Conservation (phyloP, 2,888 invertebrate genomes). For the Anoplius nigerrimus region DNA sequence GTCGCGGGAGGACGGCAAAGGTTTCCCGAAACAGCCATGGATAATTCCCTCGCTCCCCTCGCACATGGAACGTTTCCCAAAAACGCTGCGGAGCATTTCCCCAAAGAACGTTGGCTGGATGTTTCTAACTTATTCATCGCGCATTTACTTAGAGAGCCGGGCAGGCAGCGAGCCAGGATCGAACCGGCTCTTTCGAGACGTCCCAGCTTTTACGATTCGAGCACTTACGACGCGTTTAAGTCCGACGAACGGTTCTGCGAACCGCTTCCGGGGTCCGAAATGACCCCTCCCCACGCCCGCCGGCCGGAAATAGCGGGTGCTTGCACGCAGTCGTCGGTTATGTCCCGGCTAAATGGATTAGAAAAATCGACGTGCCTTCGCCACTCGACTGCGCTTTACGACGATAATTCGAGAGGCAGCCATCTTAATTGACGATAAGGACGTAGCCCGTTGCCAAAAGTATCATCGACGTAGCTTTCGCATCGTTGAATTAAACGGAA, state of each 20-base stretch:
- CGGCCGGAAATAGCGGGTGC: background rate
- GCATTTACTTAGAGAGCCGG: constrained; percentile 61
- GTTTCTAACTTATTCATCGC: constrained; percentile 67
- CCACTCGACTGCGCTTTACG: constrained; percentile 43
- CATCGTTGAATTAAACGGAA: too few species aligned
- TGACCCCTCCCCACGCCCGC: background rate
- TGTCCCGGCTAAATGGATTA: constrained; percentile 48
- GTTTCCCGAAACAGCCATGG: too few species aligned
- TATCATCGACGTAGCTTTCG: too few species aligned
- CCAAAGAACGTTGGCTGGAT: constrained; percentile 31
- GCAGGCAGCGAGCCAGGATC: constrained; percentile 35
- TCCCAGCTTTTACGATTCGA: constrained; percentile 50
- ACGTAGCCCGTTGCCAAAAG: too few species aligned
- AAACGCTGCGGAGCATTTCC: background rate
- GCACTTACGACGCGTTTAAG: constrained; percentile 55
- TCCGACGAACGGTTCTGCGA: constrained; percentile 28
- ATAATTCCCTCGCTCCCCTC: background rate
- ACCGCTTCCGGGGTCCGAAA: background rate
- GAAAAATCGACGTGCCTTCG: constrained; percentile 30
- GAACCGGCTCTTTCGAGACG: constrained; percentile 54
- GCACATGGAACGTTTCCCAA: constrained; percentile 9
- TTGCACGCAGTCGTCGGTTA: constrained; percentile 22
- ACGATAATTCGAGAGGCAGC: constrained; percentile 18
- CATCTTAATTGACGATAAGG: constrained; percentile 29
- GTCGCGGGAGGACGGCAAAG: too few species aligned